A percentile compares a stretch with the other conserved stretches of the same genome.
These are phyloP conservation scores for Vulpes lagopus DNA, from an alignment of 2,113 vertebrate genomes.

Conservation along the genomic window DNA sequence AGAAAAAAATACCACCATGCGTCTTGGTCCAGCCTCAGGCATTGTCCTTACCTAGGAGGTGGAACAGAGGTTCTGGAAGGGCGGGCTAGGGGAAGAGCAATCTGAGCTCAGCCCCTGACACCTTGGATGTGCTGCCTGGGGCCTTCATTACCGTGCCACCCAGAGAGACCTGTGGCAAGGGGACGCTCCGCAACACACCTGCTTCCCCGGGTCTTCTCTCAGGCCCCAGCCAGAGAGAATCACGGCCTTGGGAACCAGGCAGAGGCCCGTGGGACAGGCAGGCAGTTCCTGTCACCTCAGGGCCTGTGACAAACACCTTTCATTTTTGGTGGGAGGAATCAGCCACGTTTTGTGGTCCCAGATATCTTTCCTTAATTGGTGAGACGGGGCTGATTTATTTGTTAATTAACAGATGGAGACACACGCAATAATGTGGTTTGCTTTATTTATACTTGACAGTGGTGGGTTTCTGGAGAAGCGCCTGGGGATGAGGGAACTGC, in stretches of 20 bases:
- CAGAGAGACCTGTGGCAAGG: not conserved
- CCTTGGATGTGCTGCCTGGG: not conserved
- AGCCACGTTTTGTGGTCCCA: conserved; percentile 32
- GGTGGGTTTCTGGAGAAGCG: not conserved
- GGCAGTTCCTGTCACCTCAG: not conserved
- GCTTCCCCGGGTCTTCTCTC: not conserved
- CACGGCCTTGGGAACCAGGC: not conserved
- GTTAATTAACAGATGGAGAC: conserved; percentile 73
- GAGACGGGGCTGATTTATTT: conserved; percentile 78
- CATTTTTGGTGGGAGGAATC: not conserved
- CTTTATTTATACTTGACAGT: not conserved
- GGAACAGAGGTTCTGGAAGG: not conserved
- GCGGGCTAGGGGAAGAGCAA: not conserved
- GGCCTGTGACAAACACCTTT: conserved; percentile 14
- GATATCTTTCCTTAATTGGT: conserved; percentile 71
- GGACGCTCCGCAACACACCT: not conserved
- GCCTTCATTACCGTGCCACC: too few species aligned
- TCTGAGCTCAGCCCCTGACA: too few species aligned
- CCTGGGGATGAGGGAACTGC: not conserved
- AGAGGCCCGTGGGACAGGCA: not conserved
- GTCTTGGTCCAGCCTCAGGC: not conserved
- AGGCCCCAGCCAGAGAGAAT: not conserved
- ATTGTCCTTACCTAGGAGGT: not conserved
- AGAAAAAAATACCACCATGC: not conserved
- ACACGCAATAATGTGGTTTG: not conserved